Conservation (phyloP, 2,888 invertebrate genomes). For the Drosophila mettleri region DNA sequence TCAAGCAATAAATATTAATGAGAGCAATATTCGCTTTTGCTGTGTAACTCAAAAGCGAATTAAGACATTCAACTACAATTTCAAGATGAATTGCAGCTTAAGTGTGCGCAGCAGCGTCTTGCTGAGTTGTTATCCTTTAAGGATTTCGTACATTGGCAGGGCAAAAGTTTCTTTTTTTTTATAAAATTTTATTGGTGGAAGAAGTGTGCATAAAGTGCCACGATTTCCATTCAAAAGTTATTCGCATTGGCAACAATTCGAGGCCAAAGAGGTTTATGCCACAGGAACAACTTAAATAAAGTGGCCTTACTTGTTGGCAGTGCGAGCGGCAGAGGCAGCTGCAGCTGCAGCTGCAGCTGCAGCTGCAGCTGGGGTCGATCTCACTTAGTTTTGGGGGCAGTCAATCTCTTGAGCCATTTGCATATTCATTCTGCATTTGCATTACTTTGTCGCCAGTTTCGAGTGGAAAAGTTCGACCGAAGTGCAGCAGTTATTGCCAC, state of each 20-base stretch:
- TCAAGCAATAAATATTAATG: neutral
- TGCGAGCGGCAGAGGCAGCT: slow-evolving; percentile 6
- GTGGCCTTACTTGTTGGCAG: slow-evolving; percentile 58
- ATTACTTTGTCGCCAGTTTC: slow-evolving; percentile 69
- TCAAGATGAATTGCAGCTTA: slow-evolving; percentile 7
- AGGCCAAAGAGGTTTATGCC: slow-evolving; percentile 50
- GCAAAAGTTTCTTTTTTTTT: slow-evolving; percentile 35
- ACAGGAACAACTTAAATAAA: slow-evolving; percentile 64
- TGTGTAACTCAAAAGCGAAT: neutral
- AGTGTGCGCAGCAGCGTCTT: slow-evolving; percentile 3
- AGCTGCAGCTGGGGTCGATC: slow-evolving; percentile 13
- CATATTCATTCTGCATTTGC: slow-evolving; percentile 70
- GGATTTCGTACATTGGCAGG: slow-evolving; percentile 1
- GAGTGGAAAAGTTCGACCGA: slow-evolving; percentile 38
- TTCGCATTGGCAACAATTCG: slow-evolving; percentile 39
- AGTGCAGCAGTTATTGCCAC: slow-evolving; percentile 49
- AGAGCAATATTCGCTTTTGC: neutral
- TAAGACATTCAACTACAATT: neutral
- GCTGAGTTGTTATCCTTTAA: slow-evolving; percentile 3
- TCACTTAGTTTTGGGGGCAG: slow-evolving; percentile 40
- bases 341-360: slow-evolving; percentile 8
- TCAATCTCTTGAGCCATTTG: slow-evolving; percentile 59
- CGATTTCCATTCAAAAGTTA: slow-evolving; percentile 47
- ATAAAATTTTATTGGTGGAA: slow-evolving; percentile 26
- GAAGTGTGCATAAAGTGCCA: slow-evolving; percentile 45